Evolutionary conservation across 1,140 invertebrate species (phyloP), one percentile per base, ranked within the genome.

Genomic region (Pseudomyrmex pallidus): DNA sequence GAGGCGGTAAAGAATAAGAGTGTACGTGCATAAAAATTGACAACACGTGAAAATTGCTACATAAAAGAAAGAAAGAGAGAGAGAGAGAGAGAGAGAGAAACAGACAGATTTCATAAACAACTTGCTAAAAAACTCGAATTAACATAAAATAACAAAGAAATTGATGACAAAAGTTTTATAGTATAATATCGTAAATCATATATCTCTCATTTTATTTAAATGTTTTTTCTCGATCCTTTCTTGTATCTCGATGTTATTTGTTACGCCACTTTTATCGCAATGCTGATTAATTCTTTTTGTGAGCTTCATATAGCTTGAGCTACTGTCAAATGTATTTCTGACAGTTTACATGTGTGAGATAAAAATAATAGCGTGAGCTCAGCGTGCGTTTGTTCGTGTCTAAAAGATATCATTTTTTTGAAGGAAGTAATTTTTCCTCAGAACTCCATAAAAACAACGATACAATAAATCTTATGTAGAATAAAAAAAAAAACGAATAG

Each of bases 401-500:
- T 35, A 35, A 35, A 0, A 35, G 35, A 35, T 35, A 35, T 35
- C 2, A 25, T 25, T 25, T 35, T 35, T 7, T 35, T 5, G 5
- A 35, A 35, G 5, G 1, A 35, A 35, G 5, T 7, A 35, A 5
- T 35, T 35, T 35, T 35, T 35, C 0, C 5, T 35, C 4, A 35
- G 35, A 35, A 35, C 35, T 35, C 5, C 1, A 35, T 35, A 35
- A 35, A 35, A 35, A 4, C 5, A 35, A 59, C 59, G 57, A 70
- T 25, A n/a, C 44, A 46, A 70, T 78, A 78, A 78, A 35, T 78
- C 7, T 35, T 35, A 35, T 70, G 62, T 46, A 35, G 10, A 70
- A 70, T 78, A 78, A 78, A 78, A 35, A 78, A 78, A 78, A 78
- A 35, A 78, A 54, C 12, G 1, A 50, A 46, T 10, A 85, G 13